Base-by-base conservation (phyloP, 1,140 invertebrate genomes). In the Amphibalanus amphitrite region DNA sequence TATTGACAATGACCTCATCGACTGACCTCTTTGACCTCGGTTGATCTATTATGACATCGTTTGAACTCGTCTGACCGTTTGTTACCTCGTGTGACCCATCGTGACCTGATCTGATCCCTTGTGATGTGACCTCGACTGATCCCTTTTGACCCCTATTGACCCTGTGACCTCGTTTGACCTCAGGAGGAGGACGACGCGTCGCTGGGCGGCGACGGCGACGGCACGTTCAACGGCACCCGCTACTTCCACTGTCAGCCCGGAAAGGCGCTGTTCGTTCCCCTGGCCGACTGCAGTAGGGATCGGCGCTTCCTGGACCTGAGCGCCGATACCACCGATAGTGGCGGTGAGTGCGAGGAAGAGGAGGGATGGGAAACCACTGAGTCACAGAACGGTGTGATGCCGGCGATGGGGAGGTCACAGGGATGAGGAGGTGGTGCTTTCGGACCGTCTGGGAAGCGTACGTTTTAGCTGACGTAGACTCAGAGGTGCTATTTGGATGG, bases 251-350 rank as follows among this genome's bases (percentile, higher is more conserved):
- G 90, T 81, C 82, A 83, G 28, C 82, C 85, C 59, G 84, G 86
- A 17, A 86, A 87, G 78, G 90, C 87, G 47, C 81, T 91, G 70
- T 95, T 93, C 81, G 88, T 91, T 29, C 85, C 87, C 29, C 80
- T 92, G 23, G 84, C 86, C 75, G 85, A 90, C 76, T 93, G 91
- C 77, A 83, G 86, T 29, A 86, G 86, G 76, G 91, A 92, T 81
- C 86, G 88, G 69, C 82, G 89, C 33, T 92, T 93, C 82, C 80
- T 84, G 13, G 47, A 59, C 47, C 6, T 59, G 10, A 23, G 47
- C 47, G 10, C 10, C 10, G 47, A 59, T 8, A 20, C 47, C 1
- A 1, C 47, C 6, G 47, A 59, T 23, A 23, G 13, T 20, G 23
- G 23, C 47, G 47, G 47, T 59, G 23, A 8, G 47, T 1, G 15